Base-by-base conservation (phyloP, 2,113 vertebrate species). In the Nymphicus hollandicus region DNA sequence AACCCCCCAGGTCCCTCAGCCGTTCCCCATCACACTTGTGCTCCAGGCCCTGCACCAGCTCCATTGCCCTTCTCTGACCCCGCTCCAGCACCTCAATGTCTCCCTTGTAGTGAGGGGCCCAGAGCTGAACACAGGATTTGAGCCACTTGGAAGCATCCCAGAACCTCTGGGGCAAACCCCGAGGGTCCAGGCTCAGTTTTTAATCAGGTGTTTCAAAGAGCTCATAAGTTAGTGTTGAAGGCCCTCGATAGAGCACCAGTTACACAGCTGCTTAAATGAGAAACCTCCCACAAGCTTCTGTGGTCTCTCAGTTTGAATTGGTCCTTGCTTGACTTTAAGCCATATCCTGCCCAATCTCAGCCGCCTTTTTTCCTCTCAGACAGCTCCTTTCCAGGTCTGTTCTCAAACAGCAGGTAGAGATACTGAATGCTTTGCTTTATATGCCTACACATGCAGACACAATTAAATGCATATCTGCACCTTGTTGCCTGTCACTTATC, bases 321-420 rank as follows among this genome's bases (percentile, higher is more conserved):
- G 18, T 49, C 33, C 47, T 50, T 19, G 0, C 5, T 55, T 46
- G 20, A 37, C 13, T 4, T 22, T 55, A 1, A 39, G 13, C 23
- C 47, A 1, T 1, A 1, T n/a, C 71, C 79, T 64, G 25, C 16
- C 25, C 65, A 68, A 9, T 2, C 43, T 58, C 44, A 28, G 63
- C 23, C 11, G 1, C 0, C 35, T 52, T 70, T 39, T 8, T 52
- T 11, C 22, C 28, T 31, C 23, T 68, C 47, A 1, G 20, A 11
- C 9, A 50, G 52, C 31, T 72, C 6, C 25, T 77, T 46, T 49
- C 10, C 43, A 44, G 20, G 18, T 52, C 71, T 71, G 7, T 5
- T 13, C 65, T 31, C 55, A 71, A 35, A 8, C 19, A 70, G 7
- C 1, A 39, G 1, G 2, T 0, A 8, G 9, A 39, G 2, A 23